These are phyloP conservation scores for Drosophila emarginata DNA, from an alignment of 2,888 invertebrate genomes.

Conservation along the genomic window DNA sequence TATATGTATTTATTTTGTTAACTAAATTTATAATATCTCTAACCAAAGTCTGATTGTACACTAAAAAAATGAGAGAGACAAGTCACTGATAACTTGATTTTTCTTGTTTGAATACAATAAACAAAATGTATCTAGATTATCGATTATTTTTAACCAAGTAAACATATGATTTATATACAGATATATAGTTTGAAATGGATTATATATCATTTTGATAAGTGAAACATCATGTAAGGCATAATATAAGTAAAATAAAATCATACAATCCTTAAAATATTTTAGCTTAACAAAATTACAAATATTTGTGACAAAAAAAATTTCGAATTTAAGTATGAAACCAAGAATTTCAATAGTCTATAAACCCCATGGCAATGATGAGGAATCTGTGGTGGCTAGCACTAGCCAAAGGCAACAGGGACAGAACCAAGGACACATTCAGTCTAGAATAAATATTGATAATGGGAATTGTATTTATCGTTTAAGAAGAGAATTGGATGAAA, in stretches of 20 bases:
- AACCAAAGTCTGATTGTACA: too few relatives aligned
- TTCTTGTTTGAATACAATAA: too few relatives aligned
- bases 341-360: neutral
- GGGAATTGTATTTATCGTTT: conserved; percentile 34
- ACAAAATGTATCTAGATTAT: too few relatives aligned
- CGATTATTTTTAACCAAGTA: neutral
- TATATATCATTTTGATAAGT: neutral
- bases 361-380: neutral
- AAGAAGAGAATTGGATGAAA: conserved; percentile 51
- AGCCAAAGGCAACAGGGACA: neutral
- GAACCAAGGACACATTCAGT: neutral
- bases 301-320: neutral
- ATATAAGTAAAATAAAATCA: neutral
- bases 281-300: neutral
- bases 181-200: neutral
- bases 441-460: neutral
- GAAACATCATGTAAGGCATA: neutral
- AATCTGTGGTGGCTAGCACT: neutral
- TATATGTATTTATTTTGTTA: too few relatives aligned
- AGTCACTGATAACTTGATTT: too few relatives aligned
- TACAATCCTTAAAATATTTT: neutral
- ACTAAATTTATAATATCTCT: neutral
- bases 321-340: neutral
- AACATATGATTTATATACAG: neutral
- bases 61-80: too few relatives aligned